Percentiles rank a stretch among this genome's conserved stretches.
Conservation (phyloP, 2,888 invertebrate genomes). For the Siphonodentalium dalli region DNA sequence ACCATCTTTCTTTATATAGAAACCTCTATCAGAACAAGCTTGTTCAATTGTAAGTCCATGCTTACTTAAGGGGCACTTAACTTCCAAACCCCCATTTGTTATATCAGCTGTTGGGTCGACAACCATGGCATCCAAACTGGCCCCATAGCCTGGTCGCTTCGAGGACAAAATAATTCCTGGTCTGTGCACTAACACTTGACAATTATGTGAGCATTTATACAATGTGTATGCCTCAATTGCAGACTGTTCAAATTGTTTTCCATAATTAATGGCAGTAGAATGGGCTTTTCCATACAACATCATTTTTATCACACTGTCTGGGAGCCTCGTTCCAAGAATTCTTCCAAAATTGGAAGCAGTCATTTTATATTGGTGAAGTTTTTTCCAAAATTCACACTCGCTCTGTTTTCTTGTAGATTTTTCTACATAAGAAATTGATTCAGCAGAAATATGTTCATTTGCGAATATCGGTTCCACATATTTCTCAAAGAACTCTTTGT, state of each 20-base stretch:
- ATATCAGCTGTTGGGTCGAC: neutral
- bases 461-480: neutral
- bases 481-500: neutral
- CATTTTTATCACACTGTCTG: constrained; percentile 3
- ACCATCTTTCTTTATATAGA: constrained; percentile 2
- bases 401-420: constrained; percentile 4
- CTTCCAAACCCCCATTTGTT: too few species aligned
- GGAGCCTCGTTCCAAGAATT: constrained; percentile 10
- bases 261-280: neutral
- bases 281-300: constrained; percentile 6
- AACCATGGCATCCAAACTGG: constrained; percentile 1
- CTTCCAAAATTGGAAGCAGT: constrained; percentile 26
- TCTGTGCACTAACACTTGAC: neutral
- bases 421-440: neutral
- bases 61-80: too few species aligned
- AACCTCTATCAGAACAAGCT: neutral
- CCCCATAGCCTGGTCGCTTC: constrained; percentile 2
- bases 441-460: neutral
- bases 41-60: neutral
- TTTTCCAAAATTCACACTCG: constrained; percentile 6
- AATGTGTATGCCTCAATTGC: neutral
- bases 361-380: constrained; percentile 6
- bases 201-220: neutral
- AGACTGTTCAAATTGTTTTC: neutral
- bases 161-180: neutral